Percentiles rank a stretch among this genome's conserved stretches.
phyloP scores from a whole-genome alignment of 1,140 invertebrate species.

The Cydia fagiglandana region DNA sequence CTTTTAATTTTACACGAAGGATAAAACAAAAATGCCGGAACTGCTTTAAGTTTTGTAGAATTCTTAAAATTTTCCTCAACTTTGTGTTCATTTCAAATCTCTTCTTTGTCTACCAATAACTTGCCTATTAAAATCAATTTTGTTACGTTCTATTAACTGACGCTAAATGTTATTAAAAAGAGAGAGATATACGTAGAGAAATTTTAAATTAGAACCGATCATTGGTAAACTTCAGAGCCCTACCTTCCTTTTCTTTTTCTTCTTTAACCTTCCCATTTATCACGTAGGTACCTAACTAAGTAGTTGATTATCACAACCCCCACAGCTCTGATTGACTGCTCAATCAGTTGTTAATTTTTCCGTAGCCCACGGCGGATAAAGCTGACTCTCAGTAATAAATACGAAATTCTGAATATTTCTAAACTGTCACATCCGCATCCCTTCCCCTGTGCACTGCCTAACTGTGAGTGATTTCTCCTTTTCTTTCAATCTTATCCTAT shows the following conservation, averaged over 20 bases:
- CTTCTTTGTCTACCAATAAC: conserved; percentile 28
- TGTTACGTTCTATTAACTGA: conserved; percentile 27
- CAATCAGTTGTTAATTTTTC: conserved; percentile 59
- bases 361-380: conserved; percentile 63
- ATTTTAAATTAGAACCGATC: not conserved
- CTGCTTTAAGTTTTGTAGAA: conserved; percentile 30
- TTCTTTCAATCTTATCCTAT: conserved; percentile 64
- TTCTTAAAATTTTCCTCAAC: conserved; percentile 26
- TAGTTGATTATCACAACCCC: conserved; percentile 36
- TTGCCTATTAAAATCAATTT: conserved; percentile 1
- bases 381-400: conserved; percentile 57
- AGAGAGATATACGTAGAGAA: not conserved
- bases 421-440: conserved; percentile 71
- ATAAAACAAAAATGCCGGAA: conserved; percentile 20
- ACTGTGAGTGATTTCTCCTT: conserved; percentile 75
- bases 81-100: conserved; percentile 31
- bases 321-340: conserved; percentile 54
- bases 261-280: conserved; percentile 35
- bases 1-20: not conserved
- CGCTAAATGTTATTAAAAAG: conserved; percentile 15
- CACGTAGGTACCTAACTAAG: conserved; percentile 34
- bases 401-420: conserved; percentile 66
- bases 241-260: conserved; percentile 32
- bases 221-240: conserved; percentile 23
- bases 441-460: conserved; percentile 66